phyloP scores from a whole-genome alignment of 2,888 invertebrate species.

The Zele albiditarsus region DNA sequence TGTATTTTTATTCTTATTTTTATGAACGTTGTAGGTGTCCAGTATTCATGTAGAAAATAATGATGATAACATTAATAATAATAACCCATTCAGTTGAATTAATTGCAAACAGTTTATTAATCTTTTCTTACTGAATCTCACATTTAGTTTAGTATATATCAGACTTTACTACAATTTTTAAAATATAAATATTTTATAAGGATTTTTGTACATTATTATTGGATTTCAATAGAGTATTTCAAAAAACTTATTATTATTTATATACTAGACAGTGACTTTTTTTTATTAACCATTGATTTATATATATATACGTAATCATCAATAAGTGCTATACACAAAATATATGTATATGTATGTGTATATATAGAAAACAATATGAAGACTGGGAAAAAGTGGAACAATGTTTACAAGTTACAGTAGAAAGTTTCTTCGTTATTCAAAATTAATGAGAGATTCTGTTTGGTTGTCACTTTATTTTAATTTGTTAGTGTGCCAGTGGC shows the following conservation, averaged over 20 bases:
- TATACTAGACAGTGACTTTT: slow-evolving; percentile 8
- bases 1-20: too few relatives aligned
- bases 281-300: neutral
- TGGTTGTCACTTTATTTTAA: neutral
- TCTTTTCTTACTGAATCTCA: neutral
- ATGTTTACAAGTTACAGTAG: neutral
- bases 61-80: too few relatives aligned
- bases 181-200: slow-evolving; percentile 33
- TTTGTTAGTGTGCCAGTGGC: neutral
- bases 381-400: neutral
- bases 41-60: too few relatives aligned
- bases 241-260: slow-evolving; percentile 4
- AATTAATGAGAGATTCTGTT: neutral
- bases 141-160: neutral
- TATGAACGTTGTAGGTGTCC: too few relatives aligned
- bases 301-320: neutral
- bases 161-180: slow-evolving; percentile 15
- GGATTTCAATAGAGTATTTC: slow-evolving; percentile 23
- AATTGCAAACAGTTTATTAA: slow-evolving; percentile 24
- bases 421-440: neutral
- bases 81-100: neutral
- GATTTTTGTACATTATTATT: slow-evolving; percentile 35
- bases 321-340: slow-evolving; percentile 13
- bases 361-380: neutral
- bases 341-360: slow-evolving; percentile 35